Conservation (phyloP, 2,888 invertebrate genomes). For the Cactoblastis cactorum region DNA sequence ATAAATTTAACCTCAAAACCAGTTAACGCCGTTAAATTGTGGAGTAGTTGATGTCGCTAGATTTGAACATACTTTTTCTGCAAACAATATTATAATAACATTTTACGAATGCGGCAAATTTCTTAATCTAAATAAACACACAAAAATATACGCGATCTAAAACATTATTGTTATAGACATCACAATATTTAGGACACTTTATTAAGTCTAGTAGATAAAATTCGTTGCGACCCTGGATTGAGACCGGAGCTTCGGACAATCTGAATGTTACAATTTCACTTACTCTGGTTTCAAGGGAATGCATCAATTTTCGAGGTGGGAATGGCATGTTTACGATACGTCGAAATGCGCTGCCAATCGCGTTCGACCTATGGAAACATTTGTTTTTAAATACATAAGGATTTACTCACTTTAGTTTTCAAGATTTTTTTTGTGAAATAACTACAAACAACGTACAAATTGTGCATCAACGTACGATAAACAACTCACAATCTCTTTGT, state of each 20-base stretch:
- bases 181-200: constrained; percentile 73
- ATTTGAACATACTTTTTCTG: background rate
- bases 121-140: constrained; percentile 73
- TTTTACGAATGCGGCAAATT: constrained; percentile 64
- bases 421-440: too few species aligned
- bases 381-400: constrained; percentile 6
- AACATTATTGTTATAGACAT: constrained; percentile 77
- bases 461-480: too few species aligned
- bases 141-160: constrained; percentile 75
- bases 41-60: background rate
- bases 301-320: constrained; percentile 48
- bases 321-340: constrained; percentile 43
- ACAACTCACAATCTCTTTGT: too few species aligned
- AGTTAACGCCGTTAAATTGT: background rate
- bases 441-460: too few species aligned
- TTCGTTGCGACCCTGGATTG: constrained; percentile 69
- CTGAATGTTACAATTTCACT: constrained; percentile 44
- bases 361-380: constrained; percentile 53
- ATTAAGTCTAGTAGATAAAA: constrained; percentile 68
- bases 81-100: constrained; percentile 52
- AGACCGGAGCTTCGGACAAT: constrained; percentile 42
- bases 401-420: background rate
- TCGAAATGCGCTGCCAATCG: constrained; percentile 72
- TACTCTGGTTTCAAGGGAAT: constrained; percentile 59
- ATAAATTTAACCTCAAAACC: too few species aligned